phyloP scores from a whole-genome alignment of 2,113 vertebrate species.

The Cololabis saira region DNA sequence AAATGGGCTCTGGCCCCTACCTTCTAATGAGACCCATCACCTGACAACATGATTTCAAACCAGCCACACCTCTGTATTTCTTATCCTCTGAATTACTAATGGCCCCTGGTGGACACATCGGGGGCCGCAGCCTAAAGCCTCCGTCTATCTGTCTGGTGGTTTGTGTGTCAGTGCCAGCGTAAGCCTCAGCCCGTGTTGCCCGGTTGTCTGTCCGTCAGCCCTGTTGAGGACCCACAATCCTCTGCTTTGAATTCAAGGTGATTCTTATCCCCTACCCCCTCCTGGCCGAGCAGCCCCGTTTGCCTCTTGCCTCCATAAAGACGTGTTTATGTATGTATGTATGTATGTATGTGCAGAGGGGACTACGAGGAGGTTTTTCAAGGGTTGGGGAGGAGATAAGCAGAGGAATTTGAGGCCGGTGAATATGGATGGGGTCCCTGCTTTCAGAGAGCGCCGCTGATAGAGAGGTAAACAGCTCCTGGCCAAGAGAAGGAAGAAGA shows the following conservation, averaged over 20 bases:
- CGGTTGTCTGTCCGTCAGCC: slow-evolving; percentile 56
- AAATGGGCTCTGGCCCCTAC: not conserved
- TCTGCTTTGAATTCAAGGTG: slow-evolving; percentile 86
- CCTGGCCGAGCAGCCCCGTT: slow-evolving; percentile 50
- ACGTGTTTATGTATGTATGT: slow-evolving; percentile 81
- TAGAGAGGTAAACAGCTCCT: slow-evolving; percentile 86
- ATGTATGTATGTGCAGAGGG: slow-evolving; percentile 83
- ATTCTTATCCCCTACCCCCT: slow-evolving; percentile 81
- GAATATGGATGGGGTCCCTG: slow-evolving; percentile 84
- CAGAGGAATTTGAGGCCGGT: slow-evolving; percentile 83
- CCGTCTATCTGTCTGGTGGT: slow-evolving; percentile 47
- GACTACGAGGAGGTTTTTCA: slow-evolving; percentile 78
- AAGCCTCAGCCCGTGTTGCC: slow-evolving; percentile 61
- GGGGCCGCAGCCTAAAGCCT: slow-evolving; percentile 48
- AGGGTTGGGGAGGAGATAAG: slow-evolving; percentile 81
- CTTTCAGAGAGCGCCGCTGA: slow-evolving; percentile 78
- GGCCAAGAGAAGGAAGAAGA: slow-evolving; percentile 60
- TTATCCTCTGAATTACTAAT: slow-evolving; percentile 54
- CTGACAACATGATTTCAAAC: slow-evolving; percentile 32
- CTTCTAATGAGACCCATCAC: slow-evolving; percentile 57
- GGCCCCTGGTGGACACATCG: slow-evolving; percentile 39
- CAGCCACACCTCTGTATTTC: slow-evolving; percentile 34
- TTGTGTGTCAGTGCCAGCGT: slow-evolving; percentile 54
- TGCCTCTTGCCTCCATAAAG: slow-evolving; percentile 79
- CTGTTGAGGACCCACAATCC: slow-evolving; percentile 76